phyloP scores from a whole-genome alignment of 2,888 invertebrate genomes.

The Myopa tessellatipennis region DNA sequence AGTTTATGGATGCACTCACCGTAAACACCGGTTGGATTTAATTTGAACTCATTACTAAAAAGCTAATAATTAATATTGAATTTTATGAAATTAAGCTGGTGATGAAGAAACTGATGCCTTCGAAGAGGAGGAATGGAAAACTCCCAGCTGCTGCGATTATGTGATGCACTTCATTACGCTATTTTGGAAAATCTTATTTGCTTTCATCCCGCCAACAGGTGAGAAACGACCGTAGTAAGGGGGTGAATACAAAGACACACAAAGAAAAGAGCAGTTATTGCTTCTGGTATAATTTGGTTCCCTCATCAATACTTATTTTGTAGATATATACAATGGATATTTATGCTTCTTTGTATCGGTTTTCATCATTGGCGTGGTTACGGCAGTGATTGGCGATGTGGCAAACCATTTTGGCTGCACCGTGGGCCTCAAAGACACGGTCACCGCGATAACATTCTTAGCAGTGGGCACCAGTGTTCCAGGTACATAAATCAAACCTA shows the following conservation, averaged over 20 bases:
- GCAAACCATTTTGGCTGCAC: constrained; percentile 98
- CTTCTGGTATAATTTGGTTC: neutral
- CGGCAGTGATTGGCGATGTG: constrained; percentile 96
- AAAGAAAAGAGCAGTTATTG: neutral
- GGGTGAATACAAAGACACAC: neutral
- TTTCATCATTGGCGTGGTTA: constrained; percentile 90
- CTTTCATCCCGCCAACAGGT: constrained; percentile 98
- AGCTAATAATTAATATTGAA: neutral
- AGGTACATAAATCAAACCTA: constrained; percentile 71
- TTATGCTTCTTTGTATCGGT: constrained; percentile 95
- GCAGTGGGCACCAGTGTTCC: constrained; percentile 99
- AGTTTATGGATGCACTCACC: constrained; percentile 96
- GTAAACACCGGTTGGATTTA: constrained; percentile 82
- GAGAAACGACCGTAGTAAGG: constrained; percentile 19
- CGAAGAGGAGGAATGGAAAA: constrained; percentile 72
- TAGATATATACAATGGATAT: constrained; percentile 94
- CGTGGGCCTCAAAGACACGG: constrained; percentile 94
- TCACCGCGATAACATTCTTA: constrained; percentile 97
- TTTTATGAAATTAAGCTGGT: constrained; percentile 19
- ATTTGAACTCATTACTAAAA: neutral
- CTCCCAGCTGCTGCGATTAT: constrained; percentile 92
- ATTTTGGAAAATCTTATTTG: constrained; percentile 98
- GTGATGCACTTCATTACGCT: constrained; percentile 94
- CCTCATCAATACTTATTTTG: constrained; percentile 53
- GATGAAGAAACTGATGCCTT: constrained; percentile 71